phyloP scores from a whole-genome alignment of 2,888 invertebrate species.

The Polydrusus pterygomalis region DNA sequence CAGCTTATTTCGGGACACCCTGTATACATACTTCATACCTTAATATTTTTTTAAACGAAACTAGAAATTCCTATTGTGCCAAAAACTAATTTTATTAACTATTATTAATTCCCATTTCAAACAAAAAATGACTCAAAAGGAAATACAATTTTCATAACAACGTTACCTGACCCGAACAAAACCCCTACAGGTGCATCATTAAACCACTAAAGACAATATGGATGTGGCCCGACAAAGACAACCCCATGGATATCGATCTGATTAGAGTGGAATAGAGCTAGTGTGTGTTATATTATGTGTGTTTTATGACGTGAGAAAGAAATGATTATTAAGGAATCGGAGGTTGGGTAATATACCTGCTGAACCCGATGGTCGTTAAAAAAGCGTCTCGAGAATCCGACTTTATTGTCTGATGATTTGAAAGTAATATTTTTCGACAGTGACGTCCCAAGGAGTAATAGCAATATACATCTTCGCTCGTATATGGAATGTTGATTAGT shows the following conservation, averaged over 20 bases:
- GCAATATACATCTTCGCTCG: no score
- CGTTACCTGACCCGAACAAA: slow-evolving; percentile 51
- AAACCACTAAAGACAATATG: slow-evolving; percentile 53
- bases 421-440: slow-evolving; percentile 60
- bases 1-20: no score
- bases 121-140: slow-evolving; percentile 10
- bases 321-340: slow-evolving; percentile 67
- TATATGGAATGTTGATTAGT: no score
- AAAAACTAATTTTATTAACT: background rate
- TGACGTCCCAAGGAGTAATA: slow-evolving; percentile 6
- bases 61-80: background rate
- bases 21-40: no score
- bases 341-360: slow-evolving; percentile 63
- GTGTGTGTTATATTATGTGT: slow-evolving; percentile 47
- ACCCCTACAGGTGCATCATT: slow-evolving; percentile 49
- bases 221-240: slow-evolving; percentile 29
- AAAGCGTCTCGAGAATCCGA: slow-evolving; percentile 68
- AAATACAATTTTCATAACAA: slow-evolving; percentile 44
- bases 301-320: slow-evolving; percentile 68
- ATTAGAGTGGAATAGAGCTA: slow-evolving; percentile 51
- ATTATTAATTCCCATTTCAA: background rate
- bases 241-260: slow-evolving; percentile 25
- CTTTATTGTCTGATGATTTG: slow-evolving; percentile 59
- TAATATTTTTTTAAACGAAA: background rate
- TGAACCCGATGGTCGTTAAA: slow-evolving; percentile 66